Base-by-base conservation (phyloP, 2,113 vertebrate species). In the Forbesichthys agassizii region DNA sequence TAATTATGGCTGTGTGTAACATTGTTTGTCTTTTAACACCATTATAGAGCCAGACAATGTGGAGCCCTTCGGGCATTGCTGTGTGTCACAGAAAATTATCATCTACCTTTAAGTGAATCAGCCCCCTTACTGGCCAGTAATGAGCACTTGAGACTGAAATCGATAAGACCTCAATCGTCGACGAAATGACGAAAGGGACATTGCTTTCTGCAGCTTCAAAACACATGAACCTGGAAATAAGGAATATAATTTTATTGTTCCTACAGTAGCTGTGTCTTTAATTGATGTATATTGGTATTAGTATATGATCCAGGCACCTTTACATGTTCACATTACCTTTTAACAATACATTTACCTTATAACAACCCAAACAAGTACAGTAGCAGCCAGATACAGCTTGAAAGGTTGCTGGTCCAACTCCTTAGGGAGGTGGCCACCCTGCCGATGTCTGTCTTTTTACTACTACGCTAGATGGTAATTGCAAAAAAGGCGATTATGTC, bases 91-190 rank as follows among this genome's bases (percentile, higher is more conserved):
- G 53, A 82, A 84, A 86, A 89, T 90, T 79, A 87, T 84, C 77
- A 71, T 84, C 60, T 74, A 76, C 71, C 80, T 57, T 68, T 86
- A 79, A 88, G 82, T 82, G 82, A 87, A 86, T 83, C 79, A 77
- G 78, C 79, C 67, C 80, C 69, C 81, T 87, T 75, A 89, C 84
- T 82, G 81, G 79, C 61, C 74, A 64, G 82, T 83, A 77, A 88
- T 87, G 85, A 86, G 78, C 69, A 61, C 83, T 83, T 66, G 66
- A 84, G 80, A 86, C 77, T 81, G 74, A 83, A 88, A 90, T 92
- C 91, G 88, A 91, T 90, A 78, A 77, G 69, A 75, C 81, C 77
- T 84, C 75, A 84, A 83, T 88, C 85, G 77, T 42, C 75, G 74
- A 76, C 79, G 75, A 80, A 84, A 70, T 69, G 77, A 76, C 80